Base-by-base conservation (phyloP, 2,888 invertebrate species). In the Cryptosula pallasiana region DNA sequence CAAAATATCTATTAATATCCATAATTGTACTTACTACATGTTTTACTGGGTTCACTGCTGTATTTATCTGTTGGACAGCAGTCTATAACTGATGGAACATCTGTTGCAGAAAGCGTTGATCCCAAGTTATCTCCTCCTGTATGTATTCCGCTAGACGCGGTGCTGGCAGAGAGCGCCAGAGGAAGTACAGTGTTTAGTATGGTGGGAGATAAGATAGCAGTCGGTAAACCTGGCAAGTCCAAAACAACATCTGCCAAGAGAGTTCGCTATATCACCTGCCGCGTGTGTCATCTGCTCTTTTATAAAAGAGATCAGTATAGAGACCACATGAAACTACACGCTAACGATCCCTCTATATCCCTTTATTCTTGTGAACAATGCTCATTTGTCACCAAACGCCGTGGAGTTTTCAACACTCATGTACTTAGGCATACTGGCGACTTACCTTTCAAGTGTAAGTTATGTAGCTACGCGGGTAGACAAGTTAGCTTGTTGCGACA, bases 251-350 rank as follows among this genome's bases (percentile, higher is more conserved):
- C 55, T 13, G 55, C 16, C 25, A n/a, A 5, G 23, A 5, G 55
- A 3, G 55, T 55, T 20, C 9, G 55, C 13, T 55, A 55, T 55
- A 55, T 55, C 23, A 55, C 55, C 55, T 55, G 55, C 23, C 16
- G 55, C 16, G 55, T 55, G 13, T 55, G 55, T n/a, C 55, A 55
- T 25, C 3, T 55, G 23, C 55, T 55, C 9, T 55, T 55, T n/a
- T 55, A 55, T n/a, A 55, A 55, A 23, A 55, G 55, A 55, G 55
- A 55, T n/a, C 55, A 55, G 23, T 55, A 55, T 25, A 5, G 55
- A n/a, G 9, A 55, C n/a, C 55, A 55, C 55, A 55, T 55, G 55
- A 20, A 23, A 20, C 16, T 55, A 13, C 55, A 55, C 25, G 55
- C 55, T 25, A 55, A 55, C 23, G 55, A 55, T 25, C 55, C 55